Percentiles rank a stretch among this genome's conserved stretches.
phyloP scores from a whole-genome alignment of 2,888 invertebrate genomes.

The Trachelus iudaicus region DNA sequence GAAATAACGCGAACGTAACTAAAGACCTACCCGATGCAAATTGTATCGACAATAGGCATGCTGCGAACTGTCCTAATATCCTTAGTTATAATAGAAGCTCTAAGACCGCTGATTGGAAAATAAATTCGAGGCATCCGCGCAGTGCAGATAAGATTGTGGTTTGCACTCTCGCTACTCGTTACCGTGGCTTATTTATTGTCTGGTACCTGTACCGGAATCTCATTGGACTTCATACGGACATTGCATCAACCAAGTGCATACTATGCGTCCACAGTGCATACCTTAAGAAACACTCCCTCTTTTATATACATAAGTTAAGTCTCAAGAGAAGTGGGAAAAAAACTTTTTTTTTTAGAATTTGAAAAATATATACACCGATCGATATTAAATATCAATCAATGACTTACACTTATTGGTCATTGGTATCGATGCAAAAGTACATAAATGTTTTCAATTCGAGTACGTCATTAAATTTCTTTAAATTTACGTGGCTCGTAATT shows the following conservation, averaged over 20 bases:
- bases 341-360: no score
- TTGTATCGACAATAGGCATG: conserved; percentile 6
- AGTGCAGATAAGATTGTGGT: conserved; percentile 43
- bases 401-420: no score
- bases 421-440: no score
- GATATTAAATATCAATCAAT: no score
- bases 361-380: no score
- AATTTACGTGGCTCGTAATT: background rate
- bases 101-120: conserved; percentile 38
- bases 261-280: background rate
- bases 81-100: conserved; percentile 29
- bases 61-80: background rate
- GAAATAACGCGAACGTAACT: background rate
- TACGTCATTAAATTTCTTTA: no score
- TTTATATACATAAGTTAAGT: background rate
- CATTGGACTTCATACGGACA: background rate
- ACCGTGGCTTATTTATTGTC: conserved; percentile 43
- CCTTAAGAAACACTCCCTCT: background rate
- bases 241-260: background rate
- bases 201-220: conserved; percentile 18
- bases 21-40: background rate
- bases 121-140: conserved; percentile 45
- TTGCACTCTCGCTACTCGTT: conserved; percentile 23
- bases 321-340: no score
- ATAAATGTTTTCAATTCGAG: no score